These are phyloP conservation scores for Bettongia penicillata DNA, from an alignment of 2,113 vertebrate species.

Conservation along the genomic window DNA sequence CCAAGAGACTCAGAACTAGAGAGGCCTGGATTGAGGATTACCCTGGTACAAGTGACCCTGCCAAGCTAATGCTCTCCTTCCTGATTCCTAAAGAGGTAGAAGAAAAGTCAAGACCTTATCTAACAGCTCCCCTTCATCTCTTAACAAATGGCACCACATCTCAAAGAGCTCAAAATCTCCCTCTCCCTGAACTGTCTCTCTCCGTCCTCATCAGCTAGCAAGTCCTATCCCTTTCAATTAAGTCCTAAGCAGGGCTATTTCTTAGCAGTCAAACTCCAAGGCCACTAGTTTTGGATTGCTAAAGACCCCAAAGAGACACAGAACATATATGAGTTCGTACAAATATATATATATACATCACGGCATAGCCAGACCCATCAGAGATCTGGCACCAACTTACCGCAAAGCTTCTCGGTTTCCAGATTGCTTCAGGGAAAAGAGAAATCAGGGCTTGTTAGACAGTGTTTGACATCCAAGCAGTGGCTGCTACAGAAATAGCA, in stretches of 20 bases:
- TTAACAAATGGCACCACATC: background rate
- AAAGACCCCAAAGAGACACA: background rate
- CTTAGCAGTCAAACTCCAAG: background rate
- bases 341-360: background rate
- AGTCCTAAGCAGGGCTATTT: background rate
- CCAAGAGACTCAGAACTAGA: background rate
- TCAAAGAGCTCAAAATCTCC: background rate
- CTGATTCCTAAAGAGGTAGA: background rate
- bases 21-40: background rate
- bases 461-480: background rate
- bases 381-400: conserved; percentile 86
- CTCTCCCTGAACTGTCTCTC: background rate
- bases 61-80: background rate
- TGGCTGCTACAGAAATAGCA: background rate
- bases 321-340: background rate
- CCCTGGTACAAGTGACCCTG: background rate
- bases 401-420: conserved; percentile 95
- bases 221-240: background rate
- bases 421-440: conserved; percentile 89
- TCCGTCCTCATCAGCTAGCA: background rate
- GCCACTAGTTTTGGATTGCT: background rate
- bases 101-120: background rate
- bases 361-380: background rate
- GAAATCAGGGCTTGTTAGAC: conserved; percentile 60
- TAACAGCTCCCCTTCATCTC: background rate